Base-by-base conservation (phyloP, 2,888 invertebrate genomes). In the Dicycla oo region DNA sequence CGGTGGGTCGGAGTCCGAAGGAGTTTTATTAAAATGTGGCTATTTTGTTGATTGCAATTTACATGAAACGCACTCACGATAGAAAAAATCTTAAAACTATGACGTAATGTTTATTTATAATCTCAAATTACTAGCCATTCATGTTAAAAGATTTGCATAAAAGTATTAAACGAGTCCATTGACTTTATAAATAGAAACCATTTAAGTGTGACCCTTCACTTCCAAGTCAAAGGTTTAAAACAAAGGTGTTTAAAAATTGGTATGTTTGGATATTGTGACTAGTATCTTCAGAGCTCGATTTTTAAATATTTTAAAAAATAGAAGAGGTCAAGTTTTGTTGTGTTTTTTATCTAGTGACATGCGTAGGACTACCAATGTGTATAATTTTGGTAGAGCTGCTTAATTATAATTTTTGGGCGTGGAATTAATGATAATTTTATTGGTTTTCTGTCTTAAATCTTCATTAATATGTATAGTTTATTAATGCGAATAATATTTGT, bases 131-230 rank as follows among this genome's bases (percentile, higher is more conserved):
- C 38, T 65, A 62, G 34, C 65, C 74, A 82, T 78, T 78, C 82
- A 82, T 80, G 65, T 73, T 71, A 69, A 54, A 54, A 71, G 54
- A 70, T 82, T 82, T 73, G 62, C 84, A 80, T 78, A 77, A 58
- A 54, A 53, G 34, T 68, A 64, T 69, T 61, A 75, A 78, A 72
- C 54, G 66, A 69, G 80, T 40, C 4, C 82, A 78, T 13, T 74
- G 61, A 82, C 75, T 64, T 78, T 56, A 23, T 18, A 51, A 57
- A 34, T n/a, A n/a, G 1, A 0, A 1, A 0, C 84, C 54, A 77
- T 38, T 68, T 61, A n/a, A 58, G 1, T 6, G 1, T 45, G 63
- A 75, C 30, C 75, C 7, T 18, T 72, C 1, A 11, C 2, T 7
- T 0, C 23, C 0, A 3, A 30, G 0, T 4, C 38, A 40, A 20